Base-by-base conservation (phyloP, 2,113 vertebrate genomes). In the Epinephelus moara region DNA sequence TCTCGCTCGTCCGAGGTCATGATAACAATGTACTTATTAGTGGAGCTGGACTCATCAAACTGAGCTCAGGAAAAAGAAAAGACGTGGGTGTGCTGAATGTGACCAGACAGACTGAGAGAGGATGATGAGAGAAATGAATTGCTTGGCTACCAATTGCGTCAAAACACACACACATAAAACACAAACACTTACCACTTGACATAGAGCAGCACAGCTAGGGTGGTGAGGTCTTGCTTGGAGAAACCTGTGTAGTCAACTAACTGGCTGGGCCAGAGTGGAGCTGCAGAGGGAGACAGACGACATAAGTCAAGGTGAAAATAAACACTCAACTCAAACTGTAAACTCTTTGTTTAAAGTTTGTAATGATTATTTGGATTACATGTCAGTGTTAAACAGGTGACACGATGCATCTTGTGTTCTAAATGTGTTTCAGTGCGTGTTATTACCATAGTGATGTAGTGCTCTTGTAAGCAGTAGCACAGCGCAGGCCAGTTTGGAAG, bases 231-330 rank as follows among this genome's bases (percentile, higher is more conserved):
- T 75, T 97, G 94, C 27, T 96, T 93, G 61, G 96, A 96, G 91
- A 98, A 99, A 2, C 98, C 96, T 0, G 98, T 99, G 81, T 95
- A 95, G 62, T 98, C 98, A 0, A 89, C 91, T 19, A 99, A 85
- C 76, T 95, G 95, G 52, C 87, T 86, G 42, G 96, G 96, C 98
- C 98, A 99, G 57, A 98, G 90, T 15, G 95, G 96, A 87, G 95
- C 98, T 99, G 93, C 6, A 76, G 56, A 62, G 12, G 49, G 45
- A 85, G 60, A 79, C 14, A 25, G 25, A n/a, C 77, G 56, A 57
- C 61, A 82, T 37, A 47, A 62, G 42, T 86, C 37, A 80, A 64
- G 40, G 23, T 47, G 1, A 79, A 75, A 17, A 69, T 74, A 62
- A 78, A 86, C 82, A 17, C 49, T 1, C 21, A 53, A 64, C 37